A percentile compares a stretch with the other conserved stretches of the same genome.
Conservation (phyloP, 2,113 vertebrate genomes). For the Melanostigma gelatinosum region DNA sequence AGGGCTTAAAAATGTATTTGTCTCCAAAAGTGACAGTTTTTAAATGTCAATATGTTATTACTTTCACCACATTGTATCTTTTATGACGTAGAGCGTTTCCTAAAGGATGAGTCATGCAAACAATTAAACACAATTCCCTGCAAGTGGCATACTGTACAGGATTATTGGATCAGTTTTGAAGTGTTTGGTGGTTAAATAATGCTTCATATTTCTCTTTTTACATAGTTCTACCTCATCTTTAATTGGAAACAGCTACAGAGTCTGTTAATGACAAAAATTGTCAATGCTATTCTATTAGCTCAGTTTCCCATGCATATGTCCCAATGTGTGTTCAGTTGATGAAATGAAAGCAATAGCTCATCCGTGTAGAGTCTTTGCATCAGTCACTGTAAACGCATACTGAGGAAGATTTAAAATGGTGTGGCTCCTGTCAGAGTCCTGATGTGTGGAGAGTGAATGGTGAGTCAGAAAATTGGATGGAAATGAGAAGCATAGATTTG, state of each 20-base stretch:
- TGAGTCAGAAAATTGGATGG: slow-evolving; percentile 38
- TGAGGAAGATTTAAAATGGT: slow-evolving; percentile 26
- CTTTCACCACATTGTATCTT: not conserved
- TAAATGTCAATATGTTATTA: not conserved
- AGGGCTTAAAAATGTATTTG: not conserved
- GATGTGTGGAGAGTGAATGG: not conserved
- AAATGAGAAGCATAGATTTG: slow-evolving; percentile 51
- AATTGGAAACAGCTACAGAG: not conserved
- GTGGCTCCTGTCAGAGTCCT: slow-evolving; percentile 6
- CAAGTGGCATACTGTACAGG: not conserved
- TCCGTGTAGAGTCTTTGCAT: not conserved
- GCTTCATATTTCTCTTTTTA: not conserved
- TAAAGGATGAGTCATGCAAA: not conserved
- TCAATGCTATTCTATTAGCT: not conserved
- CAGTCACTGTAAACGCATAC: slow-evolving; percentile 3
- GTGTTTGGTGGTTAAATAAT: not conserved
- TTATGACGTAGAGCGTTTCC: not conserved
- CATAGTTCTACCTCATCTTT: not conserved
- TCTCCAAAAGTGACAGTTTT: not conserved
- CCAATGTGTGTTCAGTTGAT: slow-evolving; percentile 23
- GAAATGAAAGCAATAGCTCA: slow-evolving; percentile 14
- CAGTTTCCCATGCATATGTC: slow-evolving; percentile 10
- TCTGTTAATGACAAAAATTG: not conserved
- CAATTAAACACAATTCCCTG: not conserved
- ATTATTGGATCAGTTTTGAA: not conserved